Evolutionary conservation across 2,113 vertebrate genomes (phyloP), one percentile per base, ranked within the genome.

Genomic region (Neomonachus schauinslandi): DNA sequence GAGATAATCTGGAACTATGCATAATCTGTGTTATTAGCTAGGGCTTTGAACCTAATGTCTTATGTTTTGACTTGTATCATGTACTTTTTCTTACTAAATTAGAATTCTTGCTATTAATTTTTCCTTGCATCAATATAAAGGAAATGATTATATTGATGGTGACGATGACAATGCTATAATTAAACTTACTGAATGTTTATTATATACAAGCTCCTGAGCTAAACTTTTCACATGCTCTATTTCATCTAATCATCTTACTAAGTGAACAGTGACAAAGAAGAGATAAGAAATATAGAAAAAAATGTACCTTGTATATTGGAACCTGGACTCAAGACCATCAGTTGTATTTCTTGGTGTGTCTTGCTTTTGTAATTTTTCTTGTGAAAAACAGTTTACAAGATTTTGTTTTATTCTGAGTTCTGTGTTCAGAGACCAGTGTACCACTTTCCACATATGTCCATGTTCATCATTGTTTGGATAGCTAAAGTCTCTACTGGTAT

Each of bases 131-230:
- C 2, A 93, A 55, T 28, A 53, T 28, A 57, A 89, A 76, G 19
- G 28, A 85, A 36, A 59, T 72, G 24, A 80, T 63, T 31, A 59
- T 59, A 31, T 61, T 51, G 39, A 26, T 77, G 55, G 39, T 59
- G 22, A 9, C 69, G 4, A 85, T 33, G 14, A 36, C 22, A 26
- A 22, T 16, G 8, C 12, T 31, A 28, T 49, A 88, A 94, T 36
- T 49, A 92, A 95, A 81, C 16, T 86, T 81, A 94, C 1, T 84
- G 3, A 93, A 91, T 51, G 12, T 79, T 95, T 92, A 33, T 22
- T 74, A 4, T 31, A 13, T 74, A 49, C 1, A 21, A 72, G 13
- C 12, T 71, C 51, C 21, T 57, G 11, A 16, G 36, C 31, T 94
- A 51, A 92, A 89, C 53, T 81, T 59, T 46, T 80, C 36, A 82